Percentiles rank a stretch among this genome's conserved stretches.
Conservation (phyloP, 1,140 invertebrate species). For the Penaeus chinensis region DNA sequence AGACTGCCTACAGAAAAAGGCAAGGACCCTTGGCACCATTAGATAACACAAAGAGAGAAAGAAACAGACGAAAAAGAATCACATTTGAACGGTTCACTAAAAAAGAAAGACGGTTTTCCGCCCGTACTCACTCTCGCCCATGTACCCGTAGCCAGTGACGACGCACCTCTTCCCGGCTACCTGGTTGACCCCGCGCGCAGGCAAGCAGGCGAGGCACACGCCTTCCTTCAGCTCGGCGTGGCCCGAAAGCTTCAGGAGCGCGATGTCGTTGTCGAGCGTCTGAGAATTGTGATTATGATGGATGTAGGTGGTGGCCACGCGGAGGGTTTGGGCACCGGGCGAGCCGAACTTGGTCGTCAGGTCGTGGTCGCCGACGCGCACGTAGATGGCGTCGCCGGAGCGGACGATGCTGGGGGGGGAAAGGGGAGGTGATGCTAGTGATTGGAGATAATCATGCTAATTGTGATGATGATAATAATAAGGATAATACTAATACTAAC, state of each 20-base stretch:
- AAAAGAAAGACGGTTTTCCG: neutral
- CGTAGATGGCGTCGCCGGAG: conserved; percentile 90
- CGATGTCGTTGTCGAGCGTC: conserved; percentile 96
- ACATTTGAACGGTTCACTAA: no score
- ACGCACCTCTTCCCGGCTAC: conserved; percentile 89
- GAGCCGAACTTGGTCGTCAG: conserved; percentile 74
- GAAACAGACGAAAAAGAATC: no score
- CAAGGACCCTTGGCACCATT: no score
- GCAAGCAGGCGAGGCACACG: conserved; percentile 86
- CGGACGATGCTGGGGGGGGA: conserved; percentile 80
- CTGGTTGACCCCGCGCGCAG: conserved; percentile 85
- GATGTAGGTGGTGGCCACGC: conserved; percentile 92
- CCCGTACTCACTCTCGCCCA: conserved; percentile 83
- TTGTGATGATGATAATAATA: no score
- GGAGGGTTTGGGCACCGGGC: conserved; percentile 80
- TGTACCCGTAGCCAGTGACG: conserved; percentile 93
- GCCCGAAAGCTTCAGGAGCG: conserved; percentile 88
- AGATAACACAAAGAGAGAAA: no score
- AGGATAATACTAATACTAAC: no score
- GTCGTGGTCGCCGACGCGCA: conserved; percentile 93
- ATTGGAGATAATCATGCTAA: no score
- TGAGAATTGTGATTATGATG: conserved; percentile 97
- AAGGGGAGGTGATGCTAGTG: neutral
- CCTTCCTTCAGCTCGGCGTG: conserved; percentile 89
- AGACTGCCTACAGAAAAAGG: no score